These are phyloP conservation scores for Rutpela maculata DNA, from an alignment of 2,888 invertebrate species.

Conservation along the genomic window DNA sequence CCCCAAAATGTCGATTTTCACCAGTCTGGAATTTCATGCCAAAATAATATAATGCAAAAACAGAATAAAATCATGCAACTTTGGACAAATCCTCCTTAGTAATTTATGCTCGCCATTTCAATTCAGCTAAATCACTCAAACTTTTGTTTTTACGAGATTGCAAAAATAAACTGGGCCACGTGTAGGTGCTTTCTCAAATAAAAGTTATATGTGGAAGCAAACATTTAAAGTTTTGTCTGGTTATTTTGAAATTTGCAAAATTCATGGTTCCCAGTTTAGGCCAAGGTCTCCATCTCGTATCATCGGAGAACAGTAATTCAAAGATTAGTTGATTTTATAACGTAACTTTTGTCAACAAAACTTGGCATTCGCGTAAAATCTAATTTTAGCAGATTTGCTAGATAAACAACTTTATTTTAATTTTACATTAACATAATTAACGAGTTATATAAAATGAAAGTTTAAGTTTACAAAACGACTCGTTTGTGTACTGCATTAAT, in stretches of 20 bases:
- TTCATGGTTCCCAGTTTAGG: conserved; percentile 2
- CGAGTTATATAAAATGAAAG: conserved; percentile 21
- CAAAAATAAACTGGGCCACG: background rate
- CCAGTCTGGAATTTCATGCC: too few species aligned
- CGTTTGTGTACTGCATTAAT: conserved; percentile 4
- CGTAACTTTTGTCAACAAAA: background rate
- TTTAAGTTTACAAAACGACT: background rate
- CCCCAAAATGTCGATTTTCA: too few species aligned
- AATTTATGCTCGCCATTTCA: background rate
- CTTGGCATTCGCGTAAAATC: conserved; percentile 12
- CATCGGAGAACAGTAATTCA: background rate
- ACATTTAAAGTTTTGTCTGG: background rate
- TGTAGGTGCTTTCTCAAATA: background rate
- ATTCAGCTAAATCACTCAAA: background rate
- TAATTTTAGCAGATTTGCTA: conserved; percentile 25
- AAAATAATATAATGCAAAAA: too few species aligned
- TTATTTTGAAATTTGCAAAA: background rate
- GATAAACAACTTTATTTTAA: conserved; percentile 32
- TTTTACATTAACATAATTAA: conserved; percentile 31
- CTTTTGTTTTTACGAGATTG: background rate
- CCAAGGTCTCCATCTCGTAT: conserved; percentile 3
- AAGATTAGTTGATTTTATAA: conserved; percentile 12
- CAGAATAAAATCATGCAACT: too few species aligned
- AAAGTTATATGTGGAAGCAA: background rate
- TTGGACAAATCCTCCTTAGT: too few species aligned